phyloP scores from a whole-genome alignment of 2,888 invertebrate species.

The Taphrorychus bicolor region DNA sequence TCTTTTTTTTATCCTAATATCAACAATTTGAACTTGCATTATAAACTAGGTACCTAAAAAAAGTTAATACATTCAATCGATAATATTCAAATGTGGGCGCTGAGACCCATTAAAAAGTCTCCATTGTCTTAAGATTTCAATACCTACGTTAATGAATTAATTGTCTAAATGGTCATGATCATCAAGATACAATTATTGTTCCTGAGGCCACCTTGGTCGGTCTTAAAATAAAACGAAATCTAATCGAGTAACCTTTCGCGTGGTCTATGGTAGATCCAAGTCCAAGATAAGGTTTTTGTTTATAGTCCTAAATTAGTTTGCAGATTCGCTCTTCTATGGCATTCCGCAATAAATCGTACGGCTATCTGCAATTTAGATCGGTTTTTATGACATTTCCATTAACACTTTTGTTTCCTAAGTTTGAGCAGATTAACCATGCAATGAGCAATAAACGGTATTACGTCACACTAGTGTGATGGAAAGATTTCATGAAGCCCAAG shows the following conservation, averaged over 20 bases:
- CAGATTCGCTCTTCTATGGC: not conserved
- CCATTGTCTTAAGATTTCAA: slow-evolving; percentile 1
- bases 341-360: slow-evolving; percentile 18
- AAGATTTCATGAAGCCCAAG: no score
- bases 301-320: not conserved
- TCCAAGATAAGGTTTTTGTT: slow-evolving; percentile 1
- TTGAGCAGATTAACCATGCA: no score
- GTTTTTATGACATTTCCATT: not conserved
- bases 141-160: slow-evolving; percentile 23
- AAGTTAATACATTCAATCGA: not conserved
- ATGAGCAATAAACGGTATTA: no score
- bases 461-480: no score
- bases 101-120: not conserved
- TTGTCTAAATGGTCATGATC: slow-evolving; percentile 27
- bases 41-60: no score
- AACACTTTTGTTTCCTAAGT: not conserved
- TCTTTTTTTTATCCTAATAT: no score
- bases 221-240: slow-evolving; percentile 17
- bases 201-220: slow-evolving; percentile 17
- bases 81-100: not conserved
- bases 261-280: slow-evolving; percentile 8
- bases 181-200: slow-evolving; percentile 21
- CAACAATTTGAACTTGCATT: no score
- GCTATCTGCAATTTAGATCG: slow-evolving; percentile 18
- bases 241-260: slow-evolving; percentile 23